Evolutionary conservation across 2,113 vertebrate genomes (phyloP).

Genomic region (Coregonus clupeaformis): DNA sequence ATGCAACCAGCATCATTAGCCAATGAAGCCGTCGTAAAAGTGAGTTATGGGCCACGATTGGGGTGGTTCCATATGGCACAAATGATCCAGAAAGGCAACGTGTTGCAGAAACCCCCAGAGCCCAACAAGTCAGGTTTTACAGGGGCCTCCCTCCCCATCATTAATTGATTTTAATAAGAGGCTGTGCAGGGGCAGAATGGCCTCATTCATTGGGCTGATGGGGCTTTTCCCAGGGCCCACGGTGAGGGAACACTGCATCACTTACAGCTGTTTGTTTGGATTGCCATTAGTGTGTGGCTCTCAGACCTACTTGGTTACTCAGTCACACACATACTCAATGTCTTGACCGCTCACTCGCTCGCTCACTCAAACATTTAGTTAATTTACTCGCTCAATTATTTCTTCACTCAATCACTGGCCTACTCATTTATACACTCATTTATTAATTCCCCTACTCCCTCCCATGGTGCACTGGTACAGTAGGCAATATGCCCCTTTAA

Average conservation of each 20-base stretch:
- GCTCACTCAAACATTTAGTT: slow-evolving; percentile 71
- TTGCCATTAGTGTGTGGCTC: slow-evolving; percentile 65
- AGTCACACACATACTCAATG: slow-evolving; percentile 3
- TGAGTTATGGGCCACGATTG: slow-evolving; percentile 72
- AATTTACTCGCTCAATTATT: slow-evolving; percentile 73
- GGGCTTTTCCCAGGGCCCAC: slow-evolving; percentile 62
- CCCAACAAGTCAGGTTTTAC: slow-evolving; percentile 65
- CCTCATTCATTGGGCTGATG: slow-evolving; percentile 71
- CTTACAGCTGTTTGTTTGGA: slow-evolving; percentile 74
- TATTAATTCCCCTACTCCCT: slow-evolving; percentile 45
- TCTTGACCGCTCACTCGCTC: slow-evolving; percentile 7
- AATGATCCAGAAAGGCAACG: slow-evolving; percentile 75
- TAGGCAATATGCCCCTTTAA: neutral
- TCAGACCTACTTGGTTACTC: slow-evolving; percentile 52
- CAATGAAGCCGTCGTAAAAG: slow-evolving; percentile 74
- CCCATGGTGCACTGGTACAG: no score
- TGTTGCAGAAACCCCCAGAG: slow-evolving; percentile 69
- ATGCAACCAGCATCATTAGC: slow-evolving; percentile 71
- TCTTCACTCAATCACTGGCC: slow-evolving; percentile 71
- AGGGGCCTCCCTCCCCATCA: slow-evolving; percentile 62
- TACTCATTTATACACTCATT: slow-evolving; percentile 66
- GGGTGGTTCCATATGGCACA: slow-evolving; percentile 75
- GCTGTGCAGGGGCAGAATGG: slow-evolving; percentile 70
- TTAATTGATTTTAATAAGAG: slow-evolving; percentile 79
- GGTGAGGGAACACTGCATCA: slow-evolving; percentile 64